Conservation (phyloP, 2,797 vertebrate genomes). For the Gymnoscopelus braueri region DNA sequence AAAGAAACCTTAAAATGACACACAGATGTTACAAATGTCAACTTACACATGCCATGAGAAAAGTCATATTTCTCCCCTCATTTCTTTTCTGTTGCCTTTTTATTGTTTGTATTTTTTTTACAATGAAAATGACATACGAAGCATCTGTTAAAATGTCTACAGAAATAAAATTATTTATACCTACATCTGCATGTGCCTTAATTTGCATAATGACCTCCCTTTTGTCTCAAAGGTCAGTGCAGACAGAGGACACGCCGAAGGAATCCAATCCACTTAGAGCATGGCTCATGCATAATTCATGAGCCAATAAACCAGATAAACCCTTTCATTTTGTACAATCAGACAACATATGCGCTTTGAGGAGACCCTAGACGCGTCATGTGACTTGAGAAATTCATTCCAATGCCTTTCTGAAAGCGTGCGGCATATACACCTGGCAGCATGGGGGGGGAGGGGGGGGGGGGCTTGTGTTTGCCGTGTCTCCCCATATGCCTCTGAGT, state of each 20-base stretch:
- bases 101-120: constrained; percentile 3
- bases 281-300: constrained; percentile 73
- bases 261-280: constrained; percentile 65
- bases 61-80: background rate
- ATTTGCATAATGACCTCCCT: constrained; percentile 31
- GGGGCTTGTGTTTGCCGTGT: constrained; percentile 50
- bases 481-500: constrained; percentile 53
- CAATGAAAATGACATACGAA: background rate
- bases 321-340: constrained; percentile 48
- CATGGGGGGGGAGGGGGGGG: constrained; percentile 18
- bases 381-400: no score
- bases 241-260: constrained; percentile 43
- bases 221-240: constrained; percentile 27
- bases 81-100: background rate
- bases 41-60: background rate
- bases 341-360: constrained; percentile 27
- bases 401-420: no score
- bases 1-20: no score
- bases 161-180: constrained; percentile 41
- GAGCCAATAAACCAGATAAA: constrained; percentile 70
- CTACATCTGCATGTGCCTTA: constrained; percentile 19
- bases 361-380: background rate
- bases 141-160: background rate
- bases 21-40: no score
- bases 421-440: background rate